Evolutionary conservation across 2,888 invertebrate species (phyloP).

Genomic region (Drosophila conformis): DNA sequence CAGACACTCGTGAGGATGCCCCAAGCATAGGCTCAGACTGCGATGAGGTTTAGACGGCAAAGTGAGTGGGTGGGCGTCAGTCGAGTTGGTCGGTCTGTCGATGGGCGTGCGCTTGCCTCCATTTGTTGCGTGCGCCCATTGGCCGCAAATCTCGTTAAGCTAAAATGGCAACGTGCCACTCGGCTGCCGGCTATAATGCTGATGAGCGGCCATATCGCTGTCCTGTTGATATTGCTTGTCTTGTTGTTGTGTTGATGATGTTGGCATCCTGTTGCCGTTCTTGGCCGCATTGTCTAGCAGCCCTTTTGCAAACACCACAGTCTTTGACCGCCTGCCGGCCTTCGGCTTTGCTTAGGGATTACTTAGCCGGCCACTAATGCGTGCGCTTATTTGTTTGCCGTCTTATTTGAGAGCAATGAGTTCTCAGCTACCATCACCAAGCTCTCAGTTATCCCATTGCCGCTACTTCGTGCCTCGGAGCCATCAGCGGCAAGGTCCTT

Average conservation of each 20-base stretch:
- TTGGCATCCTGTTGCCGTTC: constrained; percentile 48
- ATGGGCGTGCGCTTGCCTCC: constrained; percentile 28
- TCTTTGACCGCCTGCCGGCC: constrained; percentile 43
- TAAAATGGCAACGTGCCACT: constrained; percentile 74
- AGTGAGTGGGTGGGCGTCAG: neutral
- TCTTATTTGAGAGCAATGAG: constrained; percentile 36
- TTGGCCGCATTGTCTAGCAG: constrained; percentile 51
- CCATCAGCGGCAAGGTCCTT: constrained; percentile 53
- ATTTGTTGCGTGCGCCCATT: constrained; percentile 62
- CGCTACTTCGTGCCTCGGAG: constrained; percentile 59
- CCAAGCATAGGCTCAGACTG: neutral
- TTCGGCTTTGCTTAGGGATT: constrained; percentile 65
- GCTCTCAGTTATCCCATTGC: constrained; percentile 23
- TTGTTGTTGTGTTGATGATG: constrained; percentile 19
- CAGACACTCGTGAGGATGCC: constrained; percentile 30
- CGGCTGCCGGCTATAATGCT: constrained; percentile 61
- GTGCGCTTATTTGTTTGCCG: constrained; percentile 74
- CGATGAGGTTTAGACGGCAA: constrained; percentile 2
- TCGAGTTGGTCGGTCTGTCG: neutral
- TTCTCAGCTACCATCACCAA: neutral
- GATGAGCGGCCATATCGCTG: constrained; percentile 64
- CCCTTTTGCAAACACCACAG: constrained; percentile 66
- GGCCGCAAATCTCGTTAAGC: constrained; percentile 80
- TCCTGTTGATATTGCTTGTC: constrained; percentile 14
- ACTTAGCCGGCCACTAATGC: constrained; percentile 77